A percentile compares a stretch with the other conserved stretches of the same genome.
Evolutionary conservation across 2,797 vertebrate species (phyloP).

Genomic region (Mionectes olivaceus): DNA sequence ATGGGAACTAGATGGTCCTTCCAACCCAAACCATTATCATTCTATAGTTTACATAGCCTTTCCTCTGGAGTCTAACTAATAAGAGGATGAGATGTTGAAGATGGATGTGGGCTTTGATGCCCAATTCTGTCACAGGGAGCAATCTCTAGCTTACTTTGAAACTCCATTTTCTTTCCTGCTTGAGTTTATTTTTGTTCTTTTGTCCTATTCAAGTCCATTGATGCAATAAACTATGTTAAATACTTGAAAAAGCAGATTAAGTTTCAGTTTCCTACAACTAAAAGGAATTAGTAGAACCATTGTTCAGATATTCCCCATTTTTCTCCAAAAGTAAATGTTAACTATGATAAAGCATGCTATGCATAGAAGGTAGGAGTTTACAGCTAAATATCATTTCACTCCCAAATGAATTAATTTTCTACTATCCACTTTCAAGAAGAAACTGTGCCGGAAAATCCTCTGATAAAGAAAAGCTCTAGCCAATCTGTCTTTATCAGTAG

Average conservation of each 20-base stretch:
- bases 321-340: background rate
- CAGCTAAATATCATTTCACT: background rate
- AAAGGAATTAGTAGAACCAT: background rate
- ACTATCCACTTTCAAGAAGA: background rate
- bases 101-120: background rate
- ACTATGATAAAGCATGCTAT: background rate
- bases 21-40: background rate
- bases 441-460: background rate
- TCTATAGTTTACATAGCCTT: background rate
- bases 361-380: background rate
- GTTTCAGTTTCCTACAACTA: background rate
- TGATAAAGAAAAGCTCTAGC: background rate
- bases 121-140: background rate
- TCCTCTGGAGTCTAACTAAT: background rate
- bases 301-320: background rate
- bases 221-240: background rate
- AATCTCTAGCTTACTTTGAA: background rate
- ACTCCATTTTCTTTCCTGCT: background rate
- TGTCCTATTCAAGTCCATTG: background rate
- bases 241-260: background rate
- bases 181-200: background rate
- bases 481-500: background rate
- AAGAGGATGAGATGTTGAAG: background rate
- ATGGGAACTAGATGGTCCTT: background rate
- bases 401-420: background rate